Evolutionary conservation across 1,140 invertebrate species (phyloP).

Genomic region (Lutraria rhynchaena): DNA sequence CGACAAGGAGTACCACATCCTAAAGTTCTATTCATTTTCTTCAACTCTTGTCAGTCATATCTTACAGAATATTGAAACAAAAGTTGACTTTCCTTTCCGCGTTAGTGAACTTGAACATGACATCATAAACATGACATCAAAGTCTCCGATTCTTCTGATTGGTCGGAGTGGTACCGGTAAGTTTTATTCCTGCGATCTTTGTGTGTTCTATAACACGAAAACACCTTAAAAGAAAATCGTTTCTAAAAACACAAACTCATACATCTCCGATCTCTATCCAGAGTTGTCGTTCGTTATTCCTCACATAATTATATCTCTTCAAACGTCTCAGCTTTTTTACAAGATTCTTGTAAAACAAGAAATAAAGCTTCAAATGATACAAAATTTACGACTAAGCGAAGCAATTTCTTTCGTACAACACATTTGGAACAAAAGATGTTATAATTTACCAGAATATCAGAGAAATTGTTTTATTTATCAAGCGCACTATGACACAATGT

Average conservation of each 20-base stretch:
- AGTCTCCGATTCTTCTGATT: conserved; percentile 72
- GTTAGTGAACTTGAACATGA: conserved; percentile 77
- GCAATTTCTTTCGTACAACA: too few species aligned
- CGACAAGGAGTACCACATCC: conserved; percentile 78
- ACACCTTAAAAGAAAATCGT: too few species aligned
- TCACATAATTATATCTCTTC: background rate
- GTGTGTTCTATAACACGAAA: background rate
- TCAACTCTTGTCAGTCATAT: conserved; percentile 73
- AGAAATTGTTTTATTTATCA: too few species aligned
- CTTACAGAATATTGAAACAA: conserved; percentile 67
- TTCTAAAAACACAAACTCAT: background rate
- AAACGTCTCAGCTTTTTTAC: background rate
- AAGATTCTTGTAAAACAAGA: too few species aligned
- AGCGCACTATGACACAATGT: too few species aligned
- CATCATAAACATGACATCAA: conserved; percentile 73
- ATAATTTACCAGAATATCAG: too few species aligned
- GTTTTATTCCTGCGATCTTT: too few species aligned
- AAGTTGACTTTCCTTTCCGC: conserved; percentile 78
- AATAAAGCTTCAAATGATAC: too few species aligned
- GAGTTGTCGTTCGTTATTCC: too few species aligned
- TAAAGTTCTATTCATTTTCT: conserved; percentile 79
- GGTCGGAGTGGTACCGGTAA: conserved; percentile 75
- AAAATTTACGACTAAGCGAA: too few species aligned
- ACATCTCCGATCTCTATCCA: too few species aligned
- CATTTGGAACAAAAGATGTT: too few species aligned